phyloP scores from a whole-genome alignment of 2,113 vertebrate genomes.

The Coptodon bakossiorum region DNA sequence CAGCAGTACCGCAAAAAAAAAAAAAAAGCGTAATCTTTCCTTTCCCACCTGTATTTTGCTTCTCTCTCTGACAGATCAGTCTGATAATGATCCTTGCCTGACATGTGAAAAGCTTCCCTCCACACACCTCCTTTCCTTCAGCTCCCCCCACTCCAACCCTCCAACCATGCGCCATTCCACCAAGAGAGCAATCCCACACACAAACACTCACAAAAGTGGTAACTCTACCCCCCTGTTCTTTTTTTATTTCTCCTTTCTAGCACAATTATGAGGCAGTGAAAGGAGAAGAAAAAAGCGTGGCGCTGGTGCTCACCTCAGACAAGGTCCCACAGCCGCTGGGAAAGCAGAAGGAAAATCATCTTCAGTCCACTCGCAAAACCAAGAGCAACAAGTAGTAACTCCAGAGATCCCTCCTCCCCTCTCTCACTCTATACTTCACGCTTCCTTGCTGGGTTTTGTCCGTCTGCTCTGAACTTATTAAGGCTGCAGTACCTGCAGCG shows the following conservation, averaged over 20 bases:
- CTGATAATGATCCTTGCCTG: background rate
- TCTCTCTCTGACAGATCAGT: background rate
- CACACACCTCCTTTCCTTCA: constrained; percentile 14
- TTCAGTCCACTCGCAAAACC: constrained; percentile 38
- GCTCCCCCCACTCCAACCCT: background rate
- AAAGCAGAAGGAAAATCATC: constrained; percentile 60
- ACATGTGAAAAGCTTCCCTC: constrained; percentile 38
- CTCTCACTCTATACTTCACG: constrained; percentile 12
- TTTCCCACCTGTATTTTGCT: background rate
- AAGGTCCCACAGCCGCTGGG: constrained; percentile 36
- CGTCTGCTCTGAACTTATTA: constrained; percentile 40
- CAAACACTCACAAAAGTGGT: background rate
- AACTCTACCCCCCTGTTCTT: background rate
- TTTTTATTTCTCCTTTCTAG: background rate
- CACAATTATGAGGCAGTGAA: background rate
- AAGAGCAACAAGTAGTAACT: constrained; percentile 74
- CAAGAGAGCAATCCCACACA: constrained; percentile 13
- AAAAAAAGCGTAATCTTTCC: background rate
- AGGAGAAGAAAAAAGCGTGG: background rate
- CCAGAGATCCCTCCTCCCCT: constrained; percentile 44
- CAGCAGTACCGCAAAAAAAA: background rate
- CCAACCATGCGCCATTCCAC: constrained; percentile 26
- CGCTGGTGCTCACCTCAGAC: constrained; percentile 58
- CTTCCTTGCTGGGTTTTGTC: constrained; percentile 30
- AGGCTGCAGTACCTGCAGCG: constrained; percentile 38